phyloP scores from a whole-genome alignment of 2,797 vertebrate species.

The Danio choprae region DNA sequence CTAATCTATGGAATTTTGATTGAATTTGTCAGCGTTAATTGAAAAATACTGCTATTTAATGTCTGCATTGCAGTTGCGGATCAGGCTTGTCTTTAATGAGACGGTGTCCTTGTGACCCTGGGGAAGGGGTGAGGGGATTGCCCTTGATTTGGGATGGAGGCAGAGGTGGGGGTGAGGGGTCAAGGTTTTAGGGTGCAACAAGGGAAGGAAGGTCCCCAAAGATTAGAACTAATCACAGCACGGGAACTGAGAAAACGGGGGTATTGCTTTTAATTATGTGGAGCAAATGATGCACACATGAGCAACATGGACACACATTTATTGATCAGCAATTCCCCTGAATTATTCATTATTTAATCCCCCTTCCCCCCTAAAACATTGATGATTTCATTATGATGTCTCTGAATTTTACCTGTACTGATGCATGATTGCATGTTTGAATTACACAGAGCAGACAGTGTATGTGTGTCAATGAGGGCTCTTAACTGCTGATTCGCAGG shows the following conservation, averaged over 20 bases:
- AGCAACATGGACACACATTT: conserved; percentile 35
- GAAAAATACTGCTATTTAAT: conserved; percentile 99
- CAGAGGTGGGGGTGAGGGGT: conserved; percentile 48
- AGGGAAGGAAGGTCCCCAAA: conserved; percentile 48
- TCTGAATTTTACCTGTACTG: background rate
- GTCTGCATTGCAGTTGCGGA: conserved; percentile 89
- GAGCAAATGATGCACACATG: conserved; percentile 6
- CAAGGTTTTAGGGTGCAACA: conserved; percentile 54
- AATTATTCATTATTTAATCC: conserved; percentile 28
- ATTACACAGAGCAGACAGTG: conserved; percentile 14
- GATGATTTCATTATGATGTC: background rate
- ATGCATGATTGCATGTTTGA: background rate
- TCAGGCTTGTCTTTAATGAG: conserved; percentile 87
- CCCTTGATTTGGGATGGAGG: conserved; percentile 61
- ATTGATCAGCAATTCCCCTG: conserved; percentile 28
- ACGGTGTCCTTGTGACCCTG: conserved; percentile 88
- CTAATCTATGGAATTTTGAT: conserved; percentile 99
- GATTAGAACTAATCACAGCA: conserved; percentile 56
- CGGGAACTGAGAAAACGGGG: conserved; percentile 30
- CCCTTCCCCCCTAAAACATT: background rate
- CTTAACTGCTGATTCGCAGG: conserved; percentile 44
- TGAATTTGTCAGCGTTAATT: conserved; percentile 99
- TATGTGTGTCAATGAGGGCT: background rate
- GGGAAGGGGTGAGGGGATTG: conserved; percentile 40
- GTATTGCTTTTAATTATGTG: conserved; percentile 56